Evolutionary conservation across 2,113 vertebrate species (phyloP).

Genomic region (Corythoichthys intestinalis): DNA sequence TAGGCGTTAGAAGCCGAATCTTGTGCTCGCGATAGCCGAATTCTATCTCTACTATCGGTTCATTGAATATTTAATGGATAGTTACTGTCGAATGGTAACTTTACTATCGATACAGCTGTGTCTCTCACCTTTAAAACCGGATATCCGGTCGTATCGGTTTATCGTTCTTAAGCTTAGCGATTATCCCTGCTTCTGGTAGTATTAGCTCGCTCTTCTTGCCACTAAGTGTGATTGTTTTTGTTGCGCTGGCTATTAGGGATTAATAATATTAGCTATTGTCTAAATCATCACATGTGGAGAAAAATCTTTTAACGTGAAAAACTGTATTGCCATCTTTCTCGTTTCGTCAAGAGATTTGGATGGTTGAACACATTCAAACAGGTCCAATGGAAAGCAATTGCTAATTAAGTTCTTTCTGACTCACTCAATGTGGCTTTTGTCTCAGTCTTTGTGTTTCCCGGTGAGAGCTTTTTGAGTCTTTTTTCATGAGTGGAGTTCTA

Average conservation of each 20-base stretch:
- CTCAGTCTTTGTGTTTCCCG: conserved; percentile 7
- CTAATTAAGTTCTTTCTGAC: neutral
- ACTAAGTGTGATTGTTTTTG: neutral
- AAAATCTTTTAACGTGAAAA: conserved; percentile 1
- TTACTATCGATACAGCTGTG: too few species aligned
- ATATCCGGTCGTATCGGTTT: too few species aligned
- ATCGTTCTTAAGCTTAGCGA: too few species aligned
- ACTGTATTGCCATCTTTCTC: neutral
- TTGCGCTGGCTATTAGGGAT: neutral
- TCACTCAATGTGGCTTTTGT: conserved; percentile 13
- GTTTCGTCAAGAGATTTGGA: neutral
- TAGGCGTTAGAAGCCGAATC: too few species aligned
- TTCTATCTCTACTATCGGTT: too few species aligned
- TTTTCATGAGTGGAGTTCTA: neutral
- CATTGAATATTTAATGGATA: too few species aligned
- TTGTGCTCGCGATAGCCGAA: too few species aligned
- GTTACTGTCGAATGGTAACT: too few species aligned
- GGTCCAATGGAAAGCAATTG: neutral
- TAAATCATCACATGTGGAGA: neutral
- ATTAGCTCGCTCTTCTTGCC: neutral
- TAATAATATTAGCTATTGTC: neutral
- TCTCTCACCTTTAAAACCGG: too few species aligned
- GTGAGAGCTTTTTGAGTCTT: conserved; percentile 1
- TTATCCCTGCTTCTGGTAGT: neutral
- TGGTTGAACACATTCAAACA: conserved; percentile 13